Base-by-base conservation (phyloP, 2,797 vertebrate genomes). In the Gymnothorax reevesii region DNA sequence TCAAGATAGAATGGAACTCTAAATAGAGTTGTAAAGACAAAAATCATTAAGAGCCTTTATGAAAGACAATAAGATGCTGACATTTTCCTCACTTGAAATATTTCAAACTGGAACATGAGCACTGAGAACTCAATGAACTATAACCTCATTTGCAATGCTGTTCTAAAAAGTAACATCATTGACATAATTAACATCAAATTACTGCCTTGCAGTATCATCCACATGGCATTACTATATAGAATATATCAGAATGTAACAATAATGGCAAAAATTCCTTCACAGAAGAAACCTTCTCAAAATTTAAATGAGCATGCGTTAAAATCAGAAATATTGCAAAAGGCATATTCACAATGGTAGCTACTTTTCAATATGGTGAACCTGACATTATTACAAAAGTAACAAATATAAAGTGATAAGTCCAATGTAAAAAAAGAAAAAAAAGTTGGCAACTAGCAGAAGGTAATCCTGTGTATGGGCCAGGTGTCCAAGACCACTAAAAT, bases 41-140 rank as follows among this genome's bases (percentile, higher is more conserved):
- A 42, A 54, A 54, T 79, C 4, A 79, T 22, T 79, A 79, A 54
- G 54, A 7, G 20, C 75, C 75, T 79, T 7, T 54, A 79, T 55
- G 9, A 54, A 79, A n/a, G 75, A 79, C 15, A 42, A 42, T 42
- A 42, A 42, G n/a, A n/a, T n/a, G 54, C 20, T 54, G 49, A 13
- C 17, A 62, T 4, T 20, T 10, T 77, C 5, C 49, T 20, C 42
- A 49, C 13, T 4, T 17, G 2, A 77, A 77, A 42, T 84, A 49
- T 25, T 22, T 42, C 54, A 59, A 9, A 55, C 52, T 27, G 12
- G 86, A 90, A 91, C 89, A 87, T 90, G 91, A 92, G 94, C 95
- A 95, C 95, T 94, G 95, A 95, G 93, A 93, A 93, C 88, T 88
- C 90, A 93, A 92, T 95, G 92, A 92, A 93, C 95, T 92, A 94